Base-by-base conservation (phyloP, 2,888 invertebrate species). In the Lamproptera curius region DNA sequence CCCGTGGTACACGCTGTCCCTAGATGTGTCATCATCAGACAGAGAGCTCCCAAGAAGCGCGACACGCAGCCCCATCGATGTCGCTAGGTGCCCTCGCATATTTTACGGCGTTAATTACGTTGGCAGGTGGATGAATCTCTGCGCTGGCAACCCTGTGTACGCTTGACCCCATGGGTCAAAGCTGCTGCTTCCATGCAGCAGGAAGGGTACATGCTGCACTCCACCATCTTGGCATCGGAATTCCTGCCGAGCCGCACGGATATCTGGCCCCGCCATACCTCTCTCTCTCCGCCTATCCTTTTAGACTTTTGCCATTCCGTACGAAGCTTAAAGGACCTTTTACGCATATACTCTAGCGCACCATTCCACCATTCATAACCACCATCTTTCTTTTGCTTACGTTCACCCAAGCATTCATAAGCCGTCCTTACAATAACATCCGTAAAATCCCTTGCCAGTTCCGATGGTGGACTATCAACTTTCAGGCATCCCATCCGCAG, bases 1-100 rank as follows among this genome's bases (percentile, higher is more conserved):
- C 37, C 31, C 1, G 38, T 1, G 40, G 67, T 67, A 11, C 61
- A 59, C 0, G 3, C 11, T 0, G 59, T 17, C 68, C 66, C 1
- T 1, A 0, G 28, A 68, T 2, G 11, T 9, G 6, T 31, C 31
- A 13, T 31, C 11, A 6, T 31, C 31, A n/a, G 31, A 13, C 2
- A n/a, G 13, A 13, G n/a, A 31, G 11, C 9, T n/a, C 31, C 9
- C 11, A n/a, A n/a, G 13, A 13, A 31, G 40, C 0, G 36, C 34
- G 1, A 2, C 8, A n/a, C 56, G 60, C 59, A 1, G 64, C 53
- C 2, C 34, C 49, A 0, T 33, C 52, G 0, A 51, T 44, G 2
- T 44, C 42, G 2, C n/a, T 41, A 14, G 11, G 31, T n/a, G 2
- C 31, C 2, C 6, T 6, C n/a, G 31, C 31, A 31, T 31, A 31